Conservation (phyloP, 2,113 vertebrate genomes). For the Tretioscincus oriximinensis region DNA sequence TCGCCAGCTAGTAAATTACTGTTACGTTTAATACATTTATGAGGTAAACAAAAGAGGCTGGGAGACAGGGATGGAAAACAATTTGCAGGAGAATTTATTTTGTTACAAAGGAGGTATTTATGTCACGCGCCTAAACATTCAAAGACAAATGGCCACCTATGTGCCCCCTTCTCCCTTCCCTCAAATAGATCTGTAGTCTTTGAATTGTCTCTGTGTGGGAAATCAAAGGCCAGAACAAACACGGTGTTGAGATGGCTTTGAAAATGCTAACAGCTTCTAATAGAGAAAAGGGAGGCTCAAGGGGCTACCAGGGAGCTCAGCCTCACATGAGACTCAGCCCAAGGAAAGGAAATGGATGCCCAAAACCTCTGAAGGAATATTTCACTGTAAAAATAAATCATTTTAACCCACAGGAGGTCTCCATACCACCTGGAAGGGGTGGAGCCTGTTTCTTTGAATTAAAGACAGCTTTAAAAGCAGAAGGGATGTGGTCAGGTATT, state of each 20-base stretch:
- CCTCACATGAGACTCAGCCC: constrained; percentile 77
- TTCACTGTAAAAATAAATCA: constrained; percentile 57
- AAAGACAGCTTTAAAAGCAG: constrained; percentile 75
- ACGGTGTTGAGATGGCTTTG: constrained; percentile 87
- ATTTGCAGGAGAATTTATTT: constrained; percentile 24
- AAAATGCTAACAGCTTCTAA: constrained; percentile 87
- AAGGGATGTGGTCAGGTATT: constrained; percentile 73
- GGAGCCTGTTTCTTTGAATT: constrained; percentile 66
- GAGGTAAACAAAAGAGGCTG: constrained; percentile 12
- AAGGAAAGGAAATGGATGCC: constrained; percentile 74
- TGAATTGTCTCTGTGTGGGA: constrained; percentile 83
- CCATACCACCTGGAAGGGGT: constrained; percentile 61
- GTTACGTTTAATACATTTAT: not conserved
- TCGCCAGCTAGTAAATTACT: constrained; percentile 22
- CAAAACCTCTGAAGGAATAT: constrained; percentile 64
- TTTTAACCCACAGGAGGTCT: constrained; percentile 75
- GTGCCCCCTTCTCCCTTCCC: constrained; percentile 75
- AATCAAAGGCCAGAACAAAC: constrained; percentile 95
- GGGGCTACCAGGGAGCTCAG: constrained; percentile 73
- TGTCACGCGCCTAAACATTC: constrained; percentile 77
- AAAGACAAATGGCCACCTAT: constrained; percentile 79
- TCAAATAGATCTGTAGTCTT: constrained; percentile 84
- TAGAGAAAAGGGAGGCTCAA: constrained; percentile 76
- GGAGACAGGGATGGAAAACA: constrained; percentile 23
- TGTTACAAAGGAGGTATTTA: constrained; percentile 69